These are phyloP conservation scores for Asbolus verrucosus DNA, from an alignment of 1,140 invertebrate genomes.

Conservation along the genomic window DNA sequence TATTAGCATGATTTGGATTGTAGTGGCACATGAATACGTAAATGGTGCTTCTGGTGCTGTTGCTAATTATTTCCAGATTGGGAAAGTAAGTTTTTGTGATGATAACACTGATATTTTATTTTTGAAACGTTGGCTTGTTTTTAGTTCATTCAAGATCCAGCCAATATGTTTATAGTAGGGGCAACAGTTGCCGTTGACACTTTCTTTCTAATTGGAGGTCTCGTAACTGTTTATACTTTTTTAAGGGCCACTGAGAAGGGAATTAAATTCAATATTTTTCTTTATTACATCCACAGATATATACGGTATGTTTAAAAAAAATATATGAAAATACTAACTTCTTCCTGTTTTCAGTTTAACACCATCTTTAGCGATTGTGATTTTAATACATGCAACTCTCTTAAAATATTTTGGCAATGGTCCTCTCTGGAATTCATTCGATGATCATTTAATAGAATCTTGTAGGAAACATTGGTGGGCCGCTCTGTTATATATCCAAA, in stretches of 20 bases:
- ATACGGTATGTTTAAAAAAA: constrained; percentile 64
- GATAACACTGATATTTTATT: not conserved
- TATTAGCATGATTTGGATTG: constrained; percentile 69
- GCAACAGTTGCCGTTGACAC: constrained; percentile 68
- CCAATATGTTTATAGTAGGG: constrained; percentile 59
- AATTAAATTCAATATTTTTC: constrained; percentile 58
- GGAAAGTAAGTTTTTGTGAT: not conserved
- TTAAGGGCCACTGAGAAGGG: constrained; percentile 65
- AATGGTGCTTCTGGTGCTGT: not conserved
- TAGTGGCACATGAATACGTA: constrained; percentile 65
- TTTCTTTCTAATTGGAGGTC: constrained; percentile 72
- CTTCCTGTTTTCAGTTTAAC: constrained; percentile 44
- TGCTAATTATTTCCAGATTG: not conserved
- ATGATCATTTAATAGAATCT: constrained; percentile 51
- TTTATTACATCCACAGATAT: constrained; percentile 71
- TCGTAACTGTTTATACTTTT: constrained; percentile 70
- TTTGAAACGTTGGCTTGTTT: constrained; percentile 59
- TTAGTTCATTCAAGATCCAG: constrained; percentile 43
- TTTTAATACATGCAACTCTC: constrained; percentile 22
- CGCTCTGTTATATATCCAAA: constrained; percentile 67
- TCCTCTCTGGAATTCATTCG: constrained; percentile 63
- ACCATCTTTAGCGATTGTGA: constrained; percentile 36
- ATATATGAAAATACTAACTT: no score
- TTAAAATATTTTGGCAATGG: constrained; percentile 60
- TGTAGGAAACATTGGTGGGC: constrained; percentile 69